Evolutionary conservation across 2,797 vertebrate species (phyloP), one percentile per base, ranked within the genome.

Genomic region (Gymnopithys bicolor): DNA sequence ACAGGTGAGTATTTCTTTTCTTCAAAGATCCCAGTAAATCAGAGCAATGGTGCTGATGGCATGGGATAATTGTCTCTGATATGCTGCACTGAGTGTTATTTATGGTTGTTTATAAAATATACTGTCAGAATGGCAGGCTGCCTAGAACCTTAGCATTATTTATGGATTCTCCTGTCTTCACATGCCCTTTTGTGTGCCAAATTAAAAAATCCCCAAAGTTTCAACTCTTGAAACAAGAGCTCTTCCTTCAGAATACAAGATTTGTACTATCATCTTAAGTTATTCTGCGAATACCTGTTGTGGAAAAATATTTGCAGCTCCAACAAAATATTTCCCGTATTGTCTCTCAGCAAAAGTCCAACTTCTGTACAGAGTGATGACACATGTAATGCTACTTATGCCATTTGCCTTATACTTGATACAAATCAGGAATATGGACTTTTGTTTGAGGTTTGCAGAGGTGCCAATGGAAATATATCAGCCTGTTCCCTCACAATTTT

Each of bases 101-200:
- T 98, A 97, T 95, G 85, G 55, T 71, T 97, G 93, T 96, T 97
- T 97, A 90, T 96, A 97, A 97, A 97, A 93, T 94, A 96, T 55
- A 60, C 91, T 97, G 95, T 97, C 95, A 96, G 81, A 90, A 63
- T 93, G 80, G 88, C 86, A 96, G 90, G 48, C 86, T 97, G 90
- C 82, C 66, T 82, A 95, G 84, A 77, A 96, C 85, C 84, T 95
- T 70, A 70, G 28, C 58, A n/a, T 79, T 97, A 95, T 97, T 97
- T 97, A 97, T 91, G 76, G 81, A 93, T 90, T 87, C 59, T 64
- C 18, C 83, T 89, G 63, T 83, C 58, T 90, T 94, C 77, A 89
- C 48, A 55, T 90, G 53, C 27, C 35, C 45, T 97, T 94, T 91
- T 37, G 13, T 35, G 63, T 16, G 82, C 63, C 83, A 87, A 83